Base-by-base conservation (phyloP, 30 jellyfish, hydroid and myxozoan species). In the Aurelia sp. region DNA sequence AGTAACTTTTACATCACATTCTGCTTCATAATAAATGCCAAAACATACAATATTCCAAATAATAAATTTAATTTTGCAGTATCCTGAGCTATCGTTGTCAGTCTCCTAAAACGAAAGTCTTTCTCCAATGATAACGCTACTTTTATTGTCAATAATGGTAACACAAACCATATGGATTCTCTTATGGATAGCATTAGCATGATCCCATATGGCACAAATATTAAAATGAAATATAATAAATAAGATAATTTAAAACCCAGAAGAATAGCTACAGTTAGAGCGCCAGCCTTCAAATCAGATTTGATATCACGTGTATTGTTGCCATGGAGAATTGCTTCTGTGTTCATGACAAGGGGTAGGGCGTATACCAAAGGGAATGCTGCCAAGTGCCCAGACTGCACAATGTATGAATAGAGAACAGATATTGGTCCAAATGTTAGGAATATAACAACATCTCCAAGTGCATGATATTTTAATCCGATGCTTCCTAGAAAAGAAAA, bases 311-410 rank as follows among this genome's bases (percentile, higher is more conserved):
- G 89, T 10, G 96, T 51, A 64, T 93, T 93, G 73, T 93, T 93
- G 60, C 96, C 79, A 63, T 93, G 98, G 50, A 93, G 88, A 58
- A 93, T 93, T 9, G 98, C 98, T 73, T 93, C 98, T 4, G 97
- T 93, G 68, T 87, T 85, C 92, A 88, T 77, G 3, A 93, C 96
- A 12, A 93, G 66, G 33, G 98, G 98, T 4, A 93, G n/a, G 16
- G 93, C 91, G 33, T 53, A 88, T n/a, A 84, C 21, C 27, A 88
- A 47, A 3, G 98, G 97, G 13, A 13, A 35, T 33, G 33, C 69
- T 3, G 94, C 52, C 6, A 87, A 65, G 12, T 55, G 82, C 37
- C 90, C 85, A 18, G 93, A 74, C 55, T 93, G 98, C 17, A 81
- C 97, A 37, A 78, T 75, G 78, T 75, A 93, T 16, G 98, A 66